phyloP scores from a whole-genome alignment of 2,888 invertebrate species.

The Ashinkailepas kermadecensis region DNA sequence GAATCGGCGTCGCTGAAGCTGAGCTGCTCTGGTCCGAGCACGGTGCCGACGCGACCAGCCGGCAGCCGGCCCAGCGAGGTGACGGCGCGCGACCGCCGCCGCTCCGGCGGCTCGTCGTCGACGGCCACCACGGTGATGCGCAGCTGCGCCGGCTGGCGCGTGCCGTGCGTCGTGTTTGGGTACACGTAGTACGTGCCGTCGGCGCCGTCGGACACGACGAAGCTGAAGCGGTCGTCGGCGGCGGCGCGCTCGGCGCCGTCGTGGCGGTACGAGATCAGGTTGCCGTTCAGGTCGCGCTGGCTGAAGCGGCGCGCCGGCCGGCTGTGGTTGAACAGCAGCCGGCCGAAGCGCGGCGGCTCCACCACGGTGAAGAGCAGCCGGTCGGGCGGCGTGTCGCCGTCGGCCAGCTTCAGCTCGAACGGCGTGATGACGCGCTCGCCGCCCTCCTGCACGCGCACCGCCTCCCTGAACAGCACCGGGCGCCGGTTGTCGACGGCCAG shows the following conservation, averaged over 20 bases:
- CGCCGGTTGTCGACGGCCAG: slow-evolving; percentile 42
- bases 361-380: slow-evolving; percentile 39
- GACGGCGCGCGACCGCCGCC: slow-evolving; percentile 39
- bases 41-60: slow-evolving; percentile 30
- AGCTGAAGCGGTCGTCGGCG: slow-evolving; percentile 39
- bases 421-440: slow-evolving; percentile 41
- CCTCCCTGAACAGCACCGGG: slow-evolving; percentile 40
- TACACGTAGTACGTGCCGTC: slow-evolving; percentile 41
- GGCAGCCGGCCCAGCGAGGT: slow-evolving; percentile 36
- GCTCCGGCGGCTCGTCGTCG: slow-evolving; percentile 40
- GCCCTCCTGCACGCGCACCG: slow-evolving; percentile 40
- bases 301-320: slow-evolving; percentile 39
- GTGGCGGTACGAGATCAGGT: slow-evolving; percentile 42
- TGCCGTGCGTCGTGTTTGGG: slow-evolving; percentile 38
- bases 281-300: slow-evolving; percentile 39
- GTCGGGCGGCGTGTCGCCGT: slow-evolving; percentile 39
- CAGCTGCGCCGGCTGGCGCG: slow-evolving; percentile 39
- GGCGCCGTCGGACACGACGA: slow-evolving; percentile 41
- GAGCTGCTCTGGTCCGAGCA: slow-evolving; percentile 35
- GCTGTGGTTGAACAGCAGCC: slow-evolving; percentile 38
- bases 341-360: slow-evolving; percentile 40
- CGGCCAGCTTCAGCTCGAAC: slow-evolving; percentile 41
- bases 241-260: slow-evolving; percentile 41
- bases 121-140: slow-evolving; percentile 40
- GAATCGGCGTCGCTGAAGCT: slow-evolving; percentile 40